A percentile compares a stretch with the other conserved stretches of the same genome.
Evolutionary conservation across 2,113 vertebrate genomes (phyloP).

Genomic region (Craseonycteris thonglongyai): DNA sequence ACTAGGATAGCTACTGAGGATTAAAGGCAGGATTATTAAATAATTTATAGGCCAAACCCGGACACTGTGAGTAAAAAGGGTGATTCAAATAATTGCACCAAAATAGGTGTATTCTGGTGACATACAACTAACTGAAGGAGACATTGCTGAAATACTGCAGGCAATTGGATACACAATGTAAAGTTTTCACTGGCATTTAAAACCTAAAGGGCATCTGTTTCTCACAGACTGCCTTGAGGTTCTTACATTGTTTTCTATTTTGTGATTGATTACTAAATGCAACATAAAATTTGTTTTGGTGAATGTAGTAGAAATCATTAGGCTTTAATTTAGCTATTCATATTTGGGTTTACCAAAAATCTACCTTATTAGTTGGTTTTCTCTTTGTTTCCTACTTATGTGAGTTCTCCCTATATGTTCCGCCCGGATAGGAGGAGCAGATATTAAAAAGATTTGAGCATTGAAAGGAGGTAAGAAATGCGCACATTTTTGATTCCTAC

Average conservation of each 20-base stretch:
- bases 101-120: background rate
- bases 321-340: background rate
- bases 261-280: background rate
- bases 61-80: background rate
- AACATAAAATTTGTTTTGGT: background rate
- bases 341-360: background rate
- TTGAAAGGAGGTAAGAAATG: background rate
- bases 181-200: background rate
- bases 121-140: background rate
- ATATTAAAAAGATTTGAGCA: background rate
- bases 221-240: background rate
- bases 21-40: background rate
- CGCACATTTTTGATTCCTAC: background rate
- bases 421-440: background rate
- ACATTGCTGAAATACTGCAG: background rate
- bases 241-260: constrained; percentile 1
- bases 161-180: background rate
- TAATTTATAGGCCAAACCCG: background rate
- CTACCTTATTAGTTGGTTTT: background rate
- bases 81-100: background rate
- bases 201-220: background rate
- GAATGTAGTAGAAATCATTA: background rate
- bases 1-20: background rate
- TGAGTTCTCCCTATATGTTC: background rate
- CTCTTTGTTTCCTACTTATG: background rate